phyloP scores from a whole-genome alignment of 2,888 invertebrate species.

The Esperia sulphurella region DNA sequence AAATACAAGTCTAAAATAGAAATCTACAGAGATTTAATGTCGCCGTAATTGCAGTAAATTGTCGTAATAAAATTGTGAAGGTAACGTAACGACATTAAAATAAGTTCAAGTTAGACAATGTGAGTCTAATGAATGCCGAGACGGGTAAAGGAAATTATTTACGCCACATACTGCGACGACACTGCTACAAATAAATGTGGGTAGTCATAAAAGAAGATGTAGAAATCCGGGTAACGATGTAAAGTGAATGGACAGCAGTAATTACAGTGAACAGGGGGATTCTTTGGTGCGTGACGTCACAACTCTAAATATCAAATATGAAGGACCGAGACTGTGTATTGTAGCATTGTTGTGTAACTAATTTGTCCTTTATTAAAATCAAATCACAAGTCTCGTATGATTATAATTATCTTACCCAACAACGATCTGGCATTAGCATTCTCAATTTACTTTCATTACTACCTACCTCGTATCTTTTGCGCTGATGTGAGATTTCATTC shows the following conservation, averaged over 20 bases:
- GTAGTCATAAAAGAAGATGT: slow-evolving; percentile 64
- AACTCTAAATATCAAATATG: slow-evolving; percentile 54
- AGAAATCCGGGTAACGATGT: slow-evolving; percentile 68
- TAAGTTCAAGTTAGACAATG: slow-evolving; percentile 57
- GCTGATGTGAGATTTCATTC: no score
- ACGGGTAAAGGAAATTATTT: slow-evolving; percentile 67
- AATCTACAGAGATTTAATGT: slow-evolving; percentile 15
- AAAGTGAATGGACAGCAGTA: slow-evolving; percentile 74
- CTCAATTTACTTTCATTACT: no score
- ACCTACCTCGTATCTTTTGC: no score
- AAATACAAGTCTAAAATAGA: not conserved
- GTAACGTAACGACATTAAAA: slow-evolving; percentile 61
- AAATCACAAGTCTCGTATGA: not conserved
- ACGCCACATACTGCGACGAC: slow-evolving; percentile 63
- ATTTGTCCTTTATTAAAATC: slow-evolving; percentile 18
- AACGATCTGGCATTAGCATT: no score
- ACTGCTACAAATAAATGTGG: slow-evolving; percentile 54
- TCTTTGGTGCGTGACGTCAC: slow-evolving; percentile 67
- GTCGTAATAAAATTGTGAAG: slow-evolving; percentile 59
- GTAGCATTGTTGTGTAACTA: slow-evolving; percentile 26
- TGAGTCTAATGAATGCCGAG: slow-evolving; percentile 64
- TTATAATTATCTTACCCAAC: no score
- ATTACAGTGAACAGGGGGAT: slow-evolving; percentile 58
- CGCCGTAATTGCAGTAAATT: slow-evolving; percentile 51
- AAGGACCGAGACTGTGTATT: slow-evolving; percentile 30